These are phyloP conservation scores for Chrysaora quinquecirrha DNA, from an alignment of 30 jellyfish, hydroid and myxozoan species.

Conservation along the genomic window DNA sequence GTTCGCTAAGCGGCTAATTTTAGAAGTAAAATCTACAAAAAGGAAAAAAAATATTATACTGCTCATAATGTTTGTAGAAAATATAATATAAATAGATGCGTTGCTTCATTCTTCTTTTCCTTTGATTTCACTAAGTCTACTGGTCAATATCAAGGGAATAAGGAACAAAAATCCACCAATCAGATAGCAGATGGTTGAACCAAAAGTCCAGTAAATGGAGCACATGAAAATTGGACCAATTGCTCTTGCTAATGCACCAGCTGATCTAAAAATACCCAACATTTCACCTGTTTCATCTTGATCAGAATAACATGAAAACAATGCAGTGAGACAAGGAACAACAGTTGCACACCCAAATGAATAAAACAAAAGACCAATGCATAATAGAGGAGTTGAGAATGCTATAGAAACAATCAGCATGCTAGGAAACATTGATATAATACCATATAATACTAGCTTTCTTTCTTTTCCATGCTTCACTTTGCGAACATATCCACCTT, in stretches of 20 bases:
- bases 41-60: no score
- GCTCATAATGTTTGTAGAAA: no score
- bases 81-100: no score
- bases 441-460: slow-evolving; percentile 66
- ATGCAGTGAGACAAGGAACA: slow-evolving; percentile 90
- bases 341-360: slow-evolving; percentile 95
- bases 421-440: slow-evolving; percentile 75
- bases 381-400: slow-evolving; percentile 7
- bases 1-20: no score
- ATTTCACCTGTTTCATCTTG: slow-evolving; percentile 85
- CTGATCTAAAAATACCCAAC: slow-evolving; percentile 92
- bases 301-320: slow-evolving; percentile 69
- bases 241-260: slow-evolving; percentile 99
- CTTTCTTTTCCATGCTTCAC: slow-evolving; percentile 73
- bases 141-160: slow-evolving; percentile 66
- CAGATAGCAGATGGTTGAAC: slow-evolving; percentile 77
- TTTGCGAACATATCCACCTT: slow-evolving; percentile 96
- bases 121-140: not conserved
- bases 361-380: slow-evolving; percentile 68
- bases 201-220: slow-evolving; percentile 95
- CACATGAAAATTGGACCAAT: slow-evolving; percentile 83
- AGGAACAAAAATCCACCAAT: slow-evolving; percentile 84
- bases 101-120: not conserved
- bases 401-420: slow-evolving; percentile 72
- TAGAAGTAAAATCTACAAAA: no score